phyloP scores from a whole-genome alignment of 2,888 invertebrate genomes.

The Nomada goodeniana region DNA sequence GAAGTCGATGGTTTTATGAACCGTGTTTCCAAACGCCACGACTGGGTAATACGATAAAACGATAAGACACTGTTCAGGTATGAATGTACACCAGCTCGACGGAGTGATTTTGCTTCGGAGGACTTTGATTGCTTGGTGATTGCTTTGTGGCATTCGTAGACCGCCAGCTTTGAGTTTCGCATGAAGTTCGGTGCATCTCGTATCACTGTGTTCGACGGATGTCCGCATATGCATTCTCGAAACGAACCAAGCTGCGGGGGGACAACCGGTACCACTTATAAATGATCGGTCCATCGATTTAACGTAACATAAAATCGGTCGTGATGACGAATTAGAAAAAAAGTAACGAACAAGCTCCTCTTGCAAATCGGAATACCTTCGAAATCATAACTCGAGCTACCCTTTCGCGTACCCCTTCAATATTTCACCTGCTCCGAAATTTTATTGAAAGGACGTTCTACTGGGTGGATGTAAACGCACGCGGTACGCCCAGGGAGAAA shows the following conservation, averaged over 20 bases:
- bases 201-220: not conserved
- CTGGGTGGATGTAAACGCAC: not conserved
- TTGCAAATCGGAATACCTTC: too few species aligned
- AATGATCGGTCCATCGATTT: too few species aligned
- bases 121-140: not conserved
- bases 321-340: not conserved
- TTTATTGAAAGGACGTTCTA: too few species aligned
- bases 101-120: not conserved
- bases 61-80: not conserved
- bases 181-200: not conserved
- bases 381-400: too few species aligned
- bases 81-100: not conserved
- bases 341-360: too few species aligned
- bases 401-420: too few species aligned
- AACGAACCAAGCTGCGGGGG: not conserved
- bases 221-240: not conserved
- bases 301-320: too few species aligned
- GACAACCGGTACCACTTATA: not conserved
- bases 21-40: not conserved
- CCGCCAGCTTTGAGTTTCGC: not conserved
- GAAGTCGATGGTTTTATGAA: not conserved
- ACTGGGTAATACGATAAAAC: not conserved
- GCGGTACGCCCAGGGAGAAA: constrained; percentile 18
- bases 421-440: too few species aligned
- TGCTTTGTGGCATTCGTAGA: not conserved